Evolutionary conservation across 2,113 vertebrate genomes (phyloP), one percentile per base, ranked within the genome.

Genomic region (Prolemur simus): DNA sequence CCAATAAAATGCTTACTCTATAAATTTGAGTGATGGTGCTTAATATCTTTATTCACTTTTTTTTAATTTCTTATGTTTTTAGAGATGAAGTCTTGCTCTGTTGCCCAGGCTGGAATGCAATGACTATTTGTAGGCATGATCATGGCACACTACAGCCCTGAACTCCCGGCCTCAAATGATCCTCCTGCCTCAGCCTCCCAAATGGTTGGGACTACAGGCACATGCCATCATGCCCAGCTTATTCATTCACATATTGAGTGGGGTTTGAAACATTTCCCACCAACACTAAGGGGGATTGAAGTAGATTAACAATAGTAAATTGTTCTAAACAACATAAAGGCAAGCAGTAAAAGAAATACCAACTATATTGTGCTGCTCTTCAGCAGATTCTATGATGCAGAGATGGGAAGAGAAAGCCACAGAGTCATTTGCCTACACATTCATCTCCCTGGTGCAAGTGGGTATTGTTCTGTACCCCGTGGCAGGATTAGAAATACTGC

Each of bases 361-460:
- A 52, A 15, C 27, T 73, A 39, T 20, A 74, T 15, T 39, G 29
- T 71, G 71, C 96, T 73, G 82, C 69, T 84, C 20, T 4, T 85
- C 58, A 89, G 58, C 69, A 81, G 83, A 39, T 81, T 63, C 76
- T 27, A 63, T 63, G 90, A 32, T n/a, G 11, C 58, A 37, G 82
- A 42, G 20, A 83, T 32, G 60, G n/a, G 47, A 83, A 76, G 17
- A 39, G 74, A 87, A 90, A 94, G 69, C 82, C 60, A 49, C 73
- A 87, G 87, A 73, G 80, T 47, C 47, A 60, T 66, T 95, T 69
- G 96, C 80, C 96, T 85, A 71, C 54, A 88, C 84, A 94, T 88
- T 90, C 88, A 17, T 95, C 90, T 92, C 82, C 94, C 76, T 91
- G 91, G 88, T 92, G 78, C 88, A 37, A 96, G 84, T 68, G 87